Base-by-base conservation (phyloP, 2,888 invertebrate species). In the Escarpia spicata region DNA sequence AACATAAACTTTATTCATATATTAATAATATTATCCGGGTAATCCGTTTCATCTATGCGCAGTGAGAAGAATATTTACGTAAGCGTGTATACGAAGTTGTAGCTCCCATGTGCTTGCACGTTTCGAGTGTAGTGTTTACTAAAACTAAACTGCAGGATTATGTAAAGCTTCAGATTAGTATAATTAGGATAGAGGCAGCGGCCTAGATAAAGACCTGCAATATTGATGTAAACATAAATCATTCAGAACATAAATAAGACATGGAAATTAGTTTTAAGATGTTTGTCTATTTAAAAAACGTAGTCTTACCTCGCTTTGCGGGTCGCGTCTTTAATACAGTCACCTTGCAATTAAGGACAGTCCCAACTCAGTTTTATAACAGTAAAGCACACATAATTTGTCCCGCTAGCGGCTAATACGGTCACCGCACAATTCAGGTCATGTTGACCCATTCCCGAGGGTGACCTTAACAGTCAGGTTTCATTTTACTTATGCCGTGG, bases 1-100 rank as follows among this genome's bases (percentile, higher is more conserved):
- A 75, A n/a, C 75, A 75, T 75, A 75, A 75, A 75, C 75, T 75
- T 19, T 75, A 75, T 75, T 75, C 75, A 75, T 75, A 75, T 15
- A 75, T 75, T 75, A 26, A 75, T n/a, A 75, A 52, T 12, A 52
- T 9, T 26, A 75, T n/a, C 19, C n/a, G 26, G 75, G 75, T 75
- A 75, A 75, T 75, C 75, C 75, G 75, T 75, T 75, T 75, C 75
- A 75, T 75, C 2, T 26, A 75, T 75, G 75, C n/a, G 75, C 75
- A 15, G 75, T 26, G 75, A 75, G 26, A 75, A 26, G 19, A 15
- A 75, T 6, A 75, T 75, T 26, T 6, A 75, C 75, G 75, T 75
- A 75, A 75, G 75, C 75, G 26, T 75, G 26, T 75, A 75, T 75
- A 6, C 26, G 26, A 75, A 75, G 75, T 75, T 75, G 26, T 19